Percentiles rank a stretch among this genome's conserved stretches.
Evolutionary conservation across 2,797 vertebrate species (phyloP).

Genomic region (Austrolebias charrua): DNA sequence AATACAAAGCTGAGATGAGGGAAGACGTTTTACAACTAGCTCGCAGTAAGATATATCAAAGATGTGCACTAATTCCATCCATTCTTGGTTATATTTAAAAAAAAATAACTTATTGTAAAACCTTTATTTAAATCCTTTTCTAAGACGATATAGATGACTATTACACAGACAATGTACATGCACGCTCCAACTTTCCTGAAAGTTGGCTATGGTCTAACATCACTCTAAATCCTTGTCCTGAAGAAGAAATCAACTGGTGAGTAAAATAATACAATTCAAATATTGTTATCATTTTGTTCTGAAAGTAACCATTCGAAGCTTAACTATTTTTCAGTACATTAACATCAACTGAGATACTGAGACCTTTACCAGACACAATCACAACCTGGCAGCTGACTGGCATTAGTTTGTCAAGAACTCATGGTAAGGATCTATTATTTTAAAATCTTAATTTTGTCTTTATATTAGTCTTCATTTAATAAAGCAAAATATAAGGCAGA

Average conservation of each 20-base stretch:
- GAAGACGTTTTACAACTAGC: conserved; percentile 49
- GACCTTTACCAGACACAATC: conserved; percentile 86
- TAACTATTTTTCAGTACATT: conserved; percentile 15
- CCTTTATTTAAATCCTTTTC: neutral
- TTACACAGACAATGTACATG: conserved; percentile 64
- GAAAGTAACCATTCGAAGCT: neutral
- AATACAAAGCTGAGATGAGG: conserved; percentile 25
- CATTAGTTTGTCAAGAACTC: conserved; percentile 78
- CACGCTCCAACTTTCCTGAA: conserved; percentile 80
- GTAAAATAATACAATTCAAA: neutral
- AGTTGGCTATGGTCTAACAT: conserved; percentile 84
- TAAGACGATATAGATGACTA: conserved; percentile 57
- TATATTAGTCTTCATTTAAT: neutral
- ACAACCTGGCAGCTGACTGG: conserved; percentile 90
- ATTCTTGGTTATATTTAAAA: neutral
- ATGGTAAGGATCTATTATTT: conserved; percentile 46
- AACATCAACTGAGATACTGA: neutral
- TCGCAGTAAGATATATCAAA: conserved; percentile 63
- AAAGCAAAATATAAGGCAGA: neutral
- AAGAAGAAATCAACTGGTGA: conserved; percentile 64
- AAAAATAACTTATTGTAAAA: neutral
- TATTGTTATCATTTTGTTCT: neutral
- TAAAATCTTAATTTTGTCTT: neutral
- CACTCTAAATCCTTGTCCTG: conserved; percentile 33
- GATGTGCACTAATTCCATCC: neutral